Evolutionary conservation across 2,888 invertebrate genomes (phyloP), one percentile per base, ranked within the genome.

Genomic region (Nebria salina): DNA sequence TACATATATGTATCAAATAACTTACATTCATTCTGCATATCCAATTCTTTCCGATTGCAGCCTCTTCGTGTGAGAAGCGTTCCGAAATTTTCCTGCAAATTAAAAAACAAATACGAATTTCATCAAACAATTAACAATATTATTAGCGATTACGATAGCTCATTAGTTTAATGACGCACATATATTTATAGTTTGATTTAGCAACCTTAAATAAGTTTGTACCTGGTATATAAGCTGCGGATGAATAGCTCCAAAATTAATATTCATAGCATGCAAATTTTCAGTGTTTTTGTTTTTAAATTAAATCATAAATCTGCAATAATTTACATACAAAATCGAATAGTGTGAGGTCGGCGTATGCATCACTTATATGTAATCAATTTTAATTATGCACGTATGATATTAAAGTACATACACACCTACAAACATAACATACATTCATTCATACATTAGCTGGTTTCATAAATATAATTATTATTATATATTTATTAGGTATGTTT

Each of bases 1-100:
- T 1, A 20, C 1, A 20, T 20, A 20, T 20, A 20, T 20, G 20
- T 20, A 20, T 20, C n/a, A 25, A 34, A 26, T 15, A 9, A 78
- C 78, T 78, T 73, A 78, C 78, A 78, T 78, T 78, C 78, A 78
- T 78, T 78, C 78, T 78, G 78, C 78, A 78, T 78, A 78, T 78
- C 78, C 72, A 73, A 72, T 34, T 15, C 26, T 26, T 70, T 34
- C 70, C 13, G 70, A 34, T 26, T 25, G 70, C 9, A 25, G 25
- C 34, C 26, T 26, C 70, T 70, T 70, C 70, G 54, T 70, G 11
- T 20, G 34, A 70, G 70, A 70, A 20, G 70, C 11, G 25, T 70
- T n/a, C 34, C 26, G 25, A 15, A 6, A 2, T 70, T 20, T 64
- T 25, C 73, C 78, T 78, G 41, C 13, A 43, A 78, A 78, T 20